A percentile compares a stretch with the other conserved stretches of the same genome.
Evolutionary conservation across 2,888 invertebrate genomes (phyloP).

Genomic region (Melanotus villosus): DNA sequence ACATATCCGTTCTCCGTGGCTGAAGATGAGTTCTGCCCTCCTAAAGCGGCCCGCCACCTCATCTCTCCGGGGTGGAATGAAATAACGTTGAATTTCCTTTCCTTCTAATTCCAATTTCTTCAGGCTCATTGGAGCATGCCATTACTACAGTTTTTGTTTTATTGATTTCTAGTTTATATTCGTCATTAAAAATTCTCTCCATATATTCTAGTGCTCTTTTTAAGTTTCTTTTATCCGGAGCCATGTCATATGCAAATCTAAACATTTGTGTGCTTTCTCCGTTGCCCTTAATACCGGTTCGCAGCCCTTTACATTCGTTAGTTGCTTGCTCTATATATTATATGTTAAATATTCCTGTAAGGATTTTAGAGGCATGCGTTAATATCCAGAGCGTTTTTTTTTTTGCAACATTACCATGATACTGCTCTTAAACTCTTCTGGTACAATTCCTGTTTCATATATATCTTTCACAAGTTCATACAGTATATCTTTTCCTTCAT

Average conservation of each 20-base stretch:
- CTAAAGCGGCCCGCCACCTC: too few species aligned
- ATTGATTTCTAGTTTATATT: constrained; percentile 9
- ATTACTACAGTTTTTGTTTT: neutral
- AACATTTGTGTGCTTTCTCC: neutral
- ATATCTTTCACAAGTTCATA: neutral
- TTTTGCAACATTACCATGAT: neutral
- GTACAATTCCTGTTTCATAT: neutral
- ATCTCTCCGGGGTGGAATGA: too few species aligned
- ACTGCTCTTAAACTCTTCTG: neutral
- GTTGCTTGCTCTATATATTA: constrained; percentile 12
- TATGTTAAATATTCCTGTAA: constrained; percentile 8
- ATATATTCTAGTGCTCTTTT: constrained; percentile 6
- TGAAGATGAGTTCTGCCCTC: too few species aligned
- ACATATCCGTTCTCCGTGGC: too few species aligned
- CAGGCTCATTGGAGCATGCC: constrained; percentile 2
- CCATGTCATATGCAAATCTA: neutral
- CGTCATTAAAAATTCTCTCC: neutral
- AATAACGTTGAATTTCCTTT: too few species aligned
- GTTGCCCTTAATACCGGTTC: constrained; percentile 7
- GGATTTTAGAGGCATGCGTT: neutral
- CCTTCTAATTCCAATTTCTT: neutral
- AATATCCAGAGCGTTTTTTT: constrained; percentile 1
- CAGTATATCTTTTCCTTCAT: neutral
- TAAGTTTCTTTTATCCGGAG: neutral
- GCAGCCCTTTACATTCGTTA: constrained; percentile 11